Percentiles rank a stretch among this genome's conserved stretches.
Conservation (phyloP, 2,888 invertebrate species). For the Pecten maximus region DNA sequence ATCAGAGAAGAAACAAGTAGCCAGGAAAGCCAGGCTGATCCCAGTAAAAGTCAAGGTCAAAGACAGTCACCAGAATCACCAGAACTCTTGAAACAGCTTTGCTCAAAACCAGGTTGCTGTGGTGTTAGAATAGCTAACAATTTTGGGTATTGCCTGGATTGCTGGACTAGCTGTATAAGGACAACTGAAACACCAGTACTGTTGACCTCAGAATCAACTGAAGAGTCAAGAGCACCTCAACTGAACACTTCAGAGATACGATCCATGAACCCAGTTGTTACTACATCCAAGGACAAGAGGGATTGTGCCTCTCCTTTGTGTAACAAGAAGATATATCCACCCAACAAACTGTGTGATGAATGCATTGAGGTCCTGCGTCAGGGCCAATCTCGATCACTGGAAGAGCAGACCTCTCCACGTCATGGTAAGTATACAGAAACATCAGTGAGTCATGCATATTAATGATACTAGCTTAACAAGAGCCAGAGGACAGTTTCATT, state of each 20-base stretch:
- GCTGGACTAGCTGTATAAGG: constrained; percentile 35
- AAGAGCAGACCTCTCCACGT: not conserved
- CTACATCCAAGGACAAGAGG: constrained; percentile 63
- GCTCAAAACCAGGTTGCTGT: constrained; percentile 63
- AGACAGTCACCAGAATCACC: constrained; percentile 48
- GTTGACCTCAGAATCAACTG: not conserved
- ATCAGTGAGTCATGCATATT: too few species aligned
- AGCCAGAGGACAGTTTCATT: too few species aligned
- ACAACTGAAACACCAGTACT: not conserved
- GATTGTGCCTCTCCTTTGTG: constrained; percentile 68
- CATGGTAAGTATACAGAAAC: not conserved
- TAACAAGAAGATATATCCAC: constrained; percentile 63
- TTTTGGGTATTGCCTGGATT: constrained; percentile 51
- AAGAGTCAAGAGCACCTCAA: not conserved
- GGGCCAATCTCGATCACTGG: not conserved
- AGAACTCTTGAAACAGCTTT: constrained; percentile 56
- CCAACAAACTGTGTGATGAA: constrained; percentile 65
- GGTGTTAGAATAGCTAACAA: constrained; percentile 51
- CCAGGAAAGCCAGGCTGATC: not conserved
- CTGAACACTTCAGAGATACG: not conserved
- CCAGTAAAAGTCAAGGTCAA: constrained; percentile 46
- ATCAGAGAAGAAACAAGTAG: not conserved
- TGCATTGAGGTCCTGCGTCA: constrained; percentile 63
- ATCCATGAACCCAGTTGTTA: constrained; percentile 49
- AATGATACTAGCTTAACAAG: too few species aligned